phyloP scores from a whole-genome alignment of 2,113 vertebrate genomes.

The Gopherus evgoodei region DNA sequence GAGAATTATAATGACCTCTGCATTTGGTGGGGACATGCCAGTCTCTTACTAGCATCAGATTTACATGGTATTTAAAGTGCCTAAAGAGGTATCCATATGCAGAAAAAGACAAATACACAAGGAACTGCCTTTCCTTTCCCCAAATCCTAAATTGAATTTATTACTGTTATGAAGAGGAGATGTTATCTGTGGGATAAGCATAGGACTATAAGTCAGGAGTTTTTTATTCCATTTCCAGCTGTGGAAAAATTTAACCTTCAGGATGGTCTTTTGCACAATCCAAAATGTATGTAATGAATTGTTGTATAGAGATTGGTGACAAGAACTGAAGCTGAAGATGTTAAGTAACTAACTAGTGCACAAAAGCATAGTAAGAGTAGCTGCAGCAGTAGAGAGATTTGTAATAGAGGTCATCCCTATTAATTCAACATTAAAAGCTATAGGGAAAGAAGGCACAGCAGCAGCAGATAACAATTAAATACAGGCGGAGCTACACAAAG shows the following conservation, averaged over 20 bases:
- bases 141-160: not conserved
- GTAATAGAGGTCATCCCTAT: not conserved
- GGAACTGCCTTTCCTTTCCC: too few species aligned
- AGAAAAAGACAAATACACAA: too few species aligned
- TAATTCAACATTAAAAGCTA: not conserved
- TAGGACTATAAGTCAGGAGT: not conserved
- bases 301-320: not conserved
- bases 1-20: not conserved
- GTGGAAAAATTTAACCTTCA: not conserved
- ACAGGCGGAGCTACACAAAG: not conserved
- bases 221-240: not conserved
- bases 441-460: not conserved
- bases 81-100: not conserved
- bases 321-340: not conserved
- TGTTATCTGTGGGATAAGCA: too few species aligned
- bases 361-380: not conserved
- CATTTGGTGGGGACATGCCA: not conserved
- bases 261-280: slow-evolving; percentile 30
- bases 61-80: not conserved
- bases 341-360: not conserved
- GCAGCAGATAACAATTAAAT: not conserved
- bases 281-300: slow-evolving; percentile 44
- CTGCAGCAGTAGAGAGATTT: not conserved
- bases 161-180: not conserved
- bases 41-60: not conserved